Conservation (phyloP, 92 coral and sea anemone species). For the Anthopleura xanthogrammica region DNA sequence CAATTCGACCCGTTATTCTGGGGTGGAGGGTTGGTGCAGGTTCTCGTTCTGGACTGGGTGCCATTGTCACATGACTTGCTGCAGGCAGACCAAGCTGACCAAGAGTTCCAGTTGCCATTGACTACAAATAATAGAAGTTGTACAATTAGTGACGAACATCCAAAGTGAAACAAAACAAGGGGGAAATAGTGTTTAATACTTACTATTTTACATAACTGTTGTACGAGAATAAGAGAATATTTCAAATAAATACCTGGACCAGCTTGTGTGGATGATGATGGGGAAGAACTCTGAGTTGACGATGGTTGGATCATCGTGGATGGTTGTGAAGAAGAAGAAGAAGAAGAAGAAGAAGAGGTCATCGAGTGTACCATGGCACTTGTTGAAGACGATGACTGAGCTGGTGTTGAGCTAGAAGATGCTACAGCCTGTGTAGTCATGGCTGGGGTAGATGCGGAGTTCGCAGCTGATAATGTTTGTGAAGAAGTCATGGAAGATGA, state of each 20-base stretch:
- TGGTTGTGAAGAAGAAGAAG: not conserved
- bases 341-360: not conserved
- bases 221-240: too few species aligned
- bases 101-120: conserved; percentile 6
- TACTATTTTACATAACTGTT: too few species aligned
- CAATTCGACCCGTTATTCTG: not conserved
- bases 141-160: too few species aligned
- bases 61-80: conserved; percentile 15
- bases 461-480: too few species aligned
- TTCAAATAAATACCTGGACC: not conserved
- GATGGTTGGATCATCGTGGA: not conserved
- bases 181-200: not conserved
- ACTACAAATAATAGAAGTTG: not conserved
- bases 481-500: not conserved
- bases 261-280: not conserved
- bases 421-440: not conserved
- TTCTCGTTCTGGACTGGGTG: not conserved
- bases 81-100: conserved; percentile 9
- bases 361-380: not conserved
- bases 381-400: not conserved
- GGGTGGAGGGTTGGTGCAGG: conserved; percentile 17
- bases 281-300: not conserved
- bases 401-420: not conserved
- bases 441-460: not conserved
- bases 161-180: too few species aligned